Percentiles rank a stretch among this genome's conserved stretches.
These are phyloP conservation scores for Priocnemis perturbator DNA, from an alignment of 2,888 invertebrate genomes.

Conservation along the genomic window DNA sequence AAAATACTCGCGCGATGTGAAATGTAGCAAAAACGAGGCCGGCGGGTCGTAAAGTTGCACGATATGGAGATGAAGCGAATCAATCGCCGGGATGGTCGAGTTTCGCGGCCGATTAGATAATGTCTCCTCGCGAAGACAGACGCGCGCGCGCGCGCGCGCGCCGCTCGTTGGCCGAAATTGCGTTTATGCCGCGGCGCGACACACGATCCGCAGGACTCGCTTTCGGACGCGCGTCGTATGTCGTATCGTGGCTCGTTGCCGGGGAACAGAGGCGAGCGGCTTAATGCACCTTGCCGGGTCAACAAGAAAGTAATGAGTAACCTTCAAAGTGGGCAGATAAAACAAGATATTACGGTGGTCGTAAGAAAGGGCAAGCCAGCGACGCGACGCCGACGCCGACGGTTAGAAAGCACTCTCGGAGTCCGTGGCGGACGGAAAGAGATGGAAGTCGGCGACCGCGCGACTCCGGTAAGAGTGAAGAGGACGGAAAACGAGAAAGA, in stretches of 20 bases:
- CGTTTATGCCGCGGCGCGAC: too few species aligned
- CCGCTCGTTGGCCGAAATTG: background rate
- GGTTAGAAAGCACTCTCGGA: constrained; percentile 37
- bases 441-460: constrained; percentile 14
- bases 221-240: background rate
- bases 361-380: constrained; percentile 40
- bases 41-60: too few species aligned
- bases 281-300: constrained; percentile 40
- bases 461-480: too few species aligned
- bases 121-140: too few species aligned
- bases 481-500: constrained; percentile 14
- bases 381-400: too few species aligned
- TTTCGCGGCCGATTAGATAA: too few species aligned
- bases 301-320: constrained; percentile 51
- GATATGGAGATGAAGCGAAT: too few species aligned
- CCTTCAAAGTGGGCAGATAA: constrained; percentile 48
- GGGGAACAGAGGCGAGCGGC: constrained; percentile 12
- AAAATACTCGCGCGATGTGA: too few species aligned
- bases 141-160: too few species aligned
- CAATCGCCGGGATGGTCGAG: too few species aligned
- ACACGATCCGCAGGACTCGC: background rate
- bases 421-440: constrained; percentile 17
- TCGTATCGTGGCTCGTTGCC: background rate
- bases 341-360: constrained; percentile 55
- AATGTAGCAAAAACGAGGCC: too few species aligned